Evolutionary conservation across 1,140 invertebrate species (phyloP), one percentile per base, ranked within the genome.

Genomic region (Elymnias hypermnestra): DNA sequence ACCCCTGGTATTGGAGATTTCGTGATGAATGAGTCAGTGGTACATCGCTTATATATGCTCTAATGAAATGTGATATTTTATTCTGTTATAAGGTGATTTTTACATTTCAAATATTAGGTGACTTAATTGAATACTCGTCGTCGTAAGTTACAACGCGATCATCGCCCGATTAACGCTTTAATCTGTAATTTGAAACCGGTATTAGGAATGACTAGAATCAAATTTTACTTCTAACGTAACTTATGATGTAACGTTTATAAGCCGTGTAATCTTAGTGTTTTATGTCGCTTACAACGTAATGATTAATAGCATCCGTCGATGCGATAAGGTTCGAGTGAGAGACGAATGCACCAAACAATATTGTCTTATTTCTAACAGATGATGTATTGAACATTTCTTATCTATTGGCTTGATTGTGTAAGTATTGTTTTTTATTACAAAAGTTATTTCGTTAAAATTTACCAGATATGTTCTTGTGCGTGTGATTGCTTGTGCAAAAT

Each of bases 281-380:
- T 70, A 70, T 62, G 68, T 63, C 56, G 45, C 57, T 47, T 41
- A 47, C 49, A 42, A 63, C 43, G 54, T 50, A 54, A 57, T 81
- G 76, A 81, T 78, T 74, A 71, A 81, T 75, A 56, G 57, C 44
- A 41, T 28, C 26, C 41, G 42, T 57, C 43, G 26, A 45, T 12
- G n/a, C 47, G 70, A 75, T 76, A 68, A 60, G 51, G 39, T 47
- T 28, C 45, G 55, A 50, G 36, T 41, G 57, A 44, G 31, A 53
- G 54, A 57, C 54, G 53, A 38, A 58, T 49, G 45, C n/a, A 56
- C 63, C 68, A 70, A 54, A 68, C 71, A 72, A 74, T 79, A 75
- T 75, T 78, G 72, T 78, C 72, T 75, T 70, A 75, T 78, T 75
- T 72, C 71, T 68, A 68, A 61, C 63, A 70, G 72, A 75, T 73